Percentiles rank a stretch among this genome's conserved stretches.
Evolutionary conservation across 2,797 vertebrate species (phyloP).

Genomic region (Pangasius macronema): DNA sequence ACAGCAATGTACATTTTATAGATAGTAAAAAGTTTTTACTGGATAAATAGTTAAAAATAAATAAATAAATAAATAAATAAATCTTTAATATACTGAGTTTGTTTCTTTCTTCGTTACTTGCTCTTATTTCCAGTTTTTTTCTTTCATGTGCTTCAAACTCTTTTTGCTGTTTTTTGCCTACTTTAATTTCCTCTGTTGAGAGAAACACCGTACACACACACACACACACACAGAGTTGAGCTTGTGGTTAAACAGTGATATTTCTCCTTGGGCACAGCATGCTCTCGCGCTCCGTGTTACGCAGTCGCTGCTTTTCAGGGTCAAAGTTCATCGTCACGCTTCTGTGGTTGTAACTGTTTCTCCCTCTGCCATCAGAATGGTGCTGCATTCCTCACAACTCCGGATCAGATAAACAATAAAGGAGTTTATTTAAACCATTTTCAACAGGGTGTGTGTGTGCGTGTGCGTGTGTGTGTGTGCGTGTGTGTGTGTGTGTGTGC

Average conservation of each 20-base stretch:
- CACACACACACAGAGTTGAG: constrained; percentile 21
- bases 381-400: neutral
- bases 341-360: constrained; percentile 17
- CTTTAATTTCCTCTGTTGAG: neutral
- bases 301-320: constrained; percentile 55
- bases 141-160: too few relatives aligned
- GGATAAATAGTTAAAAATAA: too few relatives aligned
- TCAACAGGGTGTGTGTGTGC: neutral
- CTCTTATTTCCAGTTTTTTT: too few relatives aligned
- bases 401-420: neutral
- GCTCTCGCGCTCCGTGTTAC: constrained; percentile 47
- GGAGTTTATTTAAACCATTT: neutral
- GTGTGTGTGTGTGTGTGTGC: too few relatives aligned
- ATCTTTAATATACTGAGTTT: too few relatives aligned
- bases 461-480: neutral
- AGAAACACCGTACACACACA: neutral
- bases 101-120: too few relatives aligned
- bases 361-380: neutral
- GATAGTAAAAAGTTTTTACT: too few relatives aligned
- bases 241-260: constrained; percentile 49
- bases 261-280: constrained; percentile 56
- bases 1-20: neutral
- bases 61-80: too few relatives aligned
- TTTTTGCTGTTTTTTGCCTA: neutral
- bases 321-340: constrained; percentile 56